Evolutionary conservation across 1,140 invertebrate species (phyloP).

Genomic region (Pseudomyrmex concolor): DNA sequence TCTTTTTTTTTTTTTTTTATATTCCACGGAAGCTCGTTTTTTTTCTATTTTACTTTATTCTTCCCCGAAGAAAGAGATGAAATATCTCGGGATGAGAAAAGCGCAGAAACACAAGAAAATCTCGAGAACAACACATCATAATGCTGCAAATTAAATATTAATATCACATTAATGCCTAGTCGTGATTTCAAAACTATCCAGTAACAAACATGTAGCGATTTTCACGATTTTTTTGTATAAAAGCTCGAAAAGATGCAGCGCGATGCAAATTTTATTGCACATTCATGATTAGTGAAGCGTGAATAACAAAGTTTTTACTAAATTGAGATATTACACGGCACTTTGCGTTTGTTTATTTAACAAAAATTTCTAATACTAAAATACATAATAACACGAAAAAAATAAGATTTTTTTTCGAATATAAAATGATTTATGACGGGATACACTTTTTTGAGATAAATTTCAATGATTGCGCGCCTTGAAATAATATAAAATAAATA

Average conservation of each 20-base stretch:
- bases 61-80: background rate
- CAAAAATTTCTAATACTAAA: background rate
- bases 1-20: constrained; percentile 48
- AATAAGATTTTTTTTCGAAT: background rate
- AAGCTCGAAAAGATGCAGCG: background rate
- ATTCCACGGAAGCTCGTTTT: constrained; percentile 4
- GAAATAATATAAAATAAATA: too few relatives aligned
- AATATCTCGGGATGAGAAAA: background rate
- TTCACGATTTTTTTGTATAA: constrained; percentile 25
- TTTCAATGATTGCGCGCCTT: too few relatives aligned
- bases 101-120: too few relatives aligned
- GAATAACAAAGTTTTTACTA: background rate
- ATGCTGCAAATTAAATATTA: constrained; percentile 43
- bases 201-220: background rate
- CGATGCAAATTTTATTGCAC: constrained; percentile 3
- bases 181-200: constrained; percentile 39
- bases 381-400: background rate
- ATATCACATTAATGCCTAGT: constrained; percentile 25
- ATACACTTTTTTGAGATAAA: too few relatives aligned
- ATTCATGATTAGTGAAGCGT: background rate
- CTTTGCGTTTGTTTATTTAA: background rate
- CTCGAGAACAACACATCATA: too few relatives aligned
- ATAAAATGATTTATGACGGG: background rate
- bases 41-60: background rate
- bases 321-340: background rate